A percentile compares a stretch with the other conserved stretches of the same genome.
phyloP scores from a whole-genome alignment of 2,888 invertebrate genomes.

The Polia nebulosa region DNA sequence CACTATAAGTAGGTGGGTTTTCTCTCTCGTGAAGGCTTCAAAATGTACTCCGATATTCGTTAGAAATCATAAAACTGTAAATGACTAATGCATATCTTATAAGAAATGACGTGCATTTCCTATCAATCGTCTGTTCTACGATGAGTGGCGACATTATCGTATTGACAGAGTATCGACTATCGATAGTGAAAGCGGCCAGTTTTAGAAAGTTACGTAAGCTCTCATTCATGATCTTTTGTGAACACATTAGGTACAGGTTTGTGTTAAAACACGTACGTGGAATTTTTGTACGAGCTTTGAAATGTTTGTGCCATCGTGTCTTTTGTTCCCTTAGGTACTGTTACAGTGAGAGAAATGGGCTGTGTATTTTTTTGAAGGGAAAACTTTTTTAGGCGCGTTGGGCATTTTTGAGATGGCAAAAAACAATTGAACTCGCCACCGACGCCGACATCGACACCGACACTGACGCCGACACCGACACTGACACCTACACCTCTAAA shows the following conservation, averaged over 20 bases:
- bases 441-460: too few relatives aligned
- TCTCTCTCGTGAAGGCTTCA: neutral
- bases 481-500: too few relatives aligned
- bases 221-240: conserved; percentile 47
- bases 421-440: too few relatives aligned
- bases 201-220: conserved; percentile 54
- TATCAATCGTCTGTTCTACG: conserved; percentile 13
- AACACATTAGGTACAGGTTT: conserved; percentile 23
- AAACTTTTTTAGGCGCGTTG: too few relatives aligned
- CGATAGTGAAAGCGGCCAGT: conserved; percentile 55
- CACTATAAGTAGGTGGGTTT: neutral
- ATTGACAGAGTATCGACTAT: conserved; percentile 60
- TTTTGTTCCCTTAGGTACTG: neutral
- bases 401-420: too few relatives aligned
- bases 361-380: neutral
- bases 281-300: neutral
- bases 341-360: too few relatives aligned
- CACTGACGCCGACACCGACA: too few relatives aligned
- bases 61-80: conserved; percentile 7
- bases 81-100: neutral
- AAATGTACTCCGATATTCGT: neutral
- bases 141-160: conserved; percentile 51
- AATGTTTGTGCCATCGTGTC: neutral
- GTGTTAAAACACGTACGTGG: conserved; percentile 28
- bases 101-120: conserved; percentile 24